Evolutionary conservation across 1,140 invertebrate species (phyloP), one percentile per base, ranked within the genome.

Genomic region (Euschistus heros): DNA sequence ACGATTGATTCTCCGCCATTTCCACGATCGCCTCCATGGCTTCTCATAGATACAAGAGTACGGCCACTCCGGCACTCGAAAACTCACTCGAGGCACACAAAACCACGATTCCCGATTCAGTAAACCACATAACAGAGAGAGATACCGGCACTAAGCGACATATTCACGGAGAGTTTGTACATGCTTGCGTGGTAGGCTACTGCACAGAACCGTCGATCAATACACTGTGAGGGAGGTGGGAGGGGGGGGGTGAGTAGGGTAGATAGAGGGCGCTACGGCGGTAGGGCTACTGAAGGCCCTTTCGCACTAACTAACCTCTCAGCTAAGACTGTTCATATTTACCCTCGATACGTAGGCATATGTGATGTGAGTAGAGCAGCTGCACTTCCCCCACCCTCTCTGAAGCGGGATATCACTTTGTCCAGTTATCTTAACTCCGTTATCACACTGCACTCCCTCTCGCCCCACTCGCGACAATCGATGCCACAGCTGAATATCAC

Each of bases 1-100:
- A 67, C 66, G 66, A 67, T 63, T 67, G 66, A 64, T 67, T 67
- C 66, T 67, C 66, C 66, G 66, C 66, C 66, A 67, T 67, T 67
- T 67, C 66, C 42, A 67, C 66, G 52, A 67, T 67, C 54, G 66
- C 63, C 61, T 67, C 66, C 66, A 67, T 67, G 66, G 66, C 57
- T 61, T 67, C 61, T 67, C 66, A 67, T 67, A 63, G 62, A 67
- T 63, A 47, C 44, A 46, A 64, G 26, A 24, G 17, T 33, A 54
- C 27, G 64, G 66, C 66, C 66, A 54, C 63, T 37, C 50, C 66
- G 66, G 62, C 66, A 63, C 66, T 54, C 52, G 30, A 42, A 50
- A 60, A 62, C 55, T 50, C 61, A 55, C 61, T 63, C 30, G 33
- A 24, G 42, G 18, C 61, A 65, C 66, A 67, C 46, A 59, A 50